Evolutionary conservation across 2,797 vertebrate species (phyloP), one percentile per base, ranked within the genome.

Genomic region (Melanogrammus aeglefinus): DNA sequence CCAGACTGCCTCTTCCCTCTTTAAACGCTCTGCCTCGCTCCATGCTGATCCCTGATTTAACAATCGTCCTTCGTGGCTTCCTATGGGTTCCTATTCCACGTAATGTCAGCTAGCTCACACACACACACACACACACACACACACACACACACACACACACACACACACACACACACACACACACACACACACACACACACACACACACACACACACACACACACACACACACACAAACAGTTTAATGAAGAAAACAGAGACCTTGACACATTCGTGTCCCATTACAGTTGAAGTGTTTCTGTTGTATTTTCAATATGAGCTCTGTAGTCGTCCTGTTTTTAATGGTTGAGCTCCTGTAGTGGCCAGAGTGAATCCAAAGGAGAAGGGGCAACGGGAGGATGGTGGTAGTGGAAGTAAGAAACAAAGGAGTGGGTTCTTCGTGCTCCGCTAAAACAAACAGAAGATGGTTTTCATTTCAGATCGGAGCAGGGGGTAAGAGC

Each of bases 251-350:
- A 24, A 63, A 63, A 63, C 57, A 0, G 57, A n/a, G 47, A 21
- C 57, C 57, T 63, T n/a, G 4, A 24, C 57, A 63, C 57, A 10
- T 63, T 63, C 2, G n/a, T 24, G 57, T 63, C 57, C n/a, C 8
- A 63, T n/a, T n/a, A 24, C 57, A 63, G 57, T 24, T 14, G 21
- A 57, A 21, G 16, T 6, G 0, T 14, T 57, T 57, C 16, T 14
- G 12, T 57, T 18, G 21, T 57, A 57, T 57, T 83, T 84, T 84
- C 21, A 86, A 78, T 75, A 77, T 81, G 47, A 66, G 78, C 84
- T 79, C 83, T 80, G 84, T 86, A 88, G 86, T 81, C 77, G 82
- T 83, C 80, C 6, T 63, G 21, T 63, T 63, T 57, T 63, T n/a
- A 63, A 63, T 24, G 57, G 2, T 24, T 63, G 57, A 63, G 21